Evolutionary conservation across 2,888 invertebrate genomes (phyloP), one percentile per base, ranked within the genome.

Genomic region (Atethmia centrago): DNA sequence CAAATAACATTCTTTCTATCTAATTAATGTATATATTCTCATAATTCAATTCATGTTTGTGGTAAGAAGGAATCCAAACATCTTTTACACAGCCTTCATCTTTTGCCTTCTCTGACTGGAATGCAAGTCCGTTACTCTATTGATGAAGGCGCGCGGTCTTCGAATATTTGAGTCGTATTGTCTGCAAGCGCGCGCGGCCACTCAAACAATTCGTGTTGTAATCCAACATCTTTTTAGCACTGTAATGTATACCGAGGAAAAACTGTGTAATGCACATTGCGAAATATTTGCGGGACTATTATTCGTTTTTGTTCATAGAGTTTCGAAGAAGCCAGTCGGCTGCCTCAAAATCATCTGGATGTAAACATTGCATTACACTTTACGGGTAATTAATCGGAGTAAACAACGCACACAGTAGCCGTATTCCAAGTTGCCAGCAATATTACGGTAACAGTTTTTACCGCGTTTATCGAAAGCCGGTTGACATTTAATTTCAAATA

Each of bases 181-280:
- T 85, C 83, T 82, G 89, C 88, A 80, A 87, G 90, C 88, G 77
- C 71, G 76, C 85, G 85, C 83, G 64, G 65, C 71, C 31, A 61
- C 79, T 65, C 78, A 68, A 82, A 82, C 87, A 77, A 87, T 88
- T 87, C 84, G 79, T 81, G 85, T 87, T 86, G 83, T 89, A 86
- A 88, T 87, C 82, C 85, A 82, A 82, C 81, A 76, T 73, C 74
- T 88, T 87, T 87, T 86, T 83, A 85, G 68, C 77, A 67, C 62
- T 81, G 85, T 86, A 83, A 86, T 71, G 62, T 85, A 81, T 83
- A 75, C 71, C 36, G 42, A 47, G 40, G 67, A 82, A 86, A 85
- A 85, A 84, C 64, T 65, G 58, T 81, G 80, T 88, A 88, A 89
- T 88, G 80, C 84, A 71, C 81, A 81, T 82, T 53, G 82, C 82